phyloP scores from a whole-genome alignment of 2,113 vertebrate genomes.

The Ginglymostoma cirratum region DNA sequence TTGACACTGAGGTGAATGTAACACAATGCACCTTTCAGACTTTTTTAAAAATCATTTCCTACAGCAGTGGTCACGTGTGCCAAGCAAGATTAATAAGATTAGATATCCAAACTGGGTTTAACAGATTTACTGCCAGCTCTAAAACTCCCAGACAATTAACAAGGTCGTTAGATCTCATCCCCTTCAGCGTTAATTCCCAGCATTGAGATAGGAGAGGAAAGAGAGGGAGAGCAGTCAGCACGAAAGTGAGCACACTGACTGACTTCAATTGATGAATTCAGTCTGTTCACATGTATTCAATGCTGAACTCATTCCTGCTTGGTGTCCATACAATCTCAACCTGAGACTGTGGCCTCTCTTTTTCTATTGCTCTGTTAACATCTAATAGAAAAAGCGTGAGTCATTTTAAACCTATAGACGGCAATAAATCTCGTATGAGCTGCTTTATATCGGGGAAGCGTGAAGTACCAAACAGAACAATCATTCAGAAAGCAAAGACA shows the following conservation, averaged over 20 bases:
- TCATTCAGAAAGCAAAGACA: not conserved
- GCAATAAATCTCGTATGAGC: not conserved
- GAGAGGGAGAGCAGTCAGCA: not conserved
- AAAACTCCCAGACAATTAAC: too few species aligned
- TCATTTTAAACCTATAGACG: not conserved
- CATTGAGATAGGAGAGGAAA: too few species aligned
- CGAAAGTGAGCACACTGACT: not conserved
- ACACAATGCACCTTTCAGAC: not conserved
- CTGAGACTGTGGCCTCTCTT: not conserved
- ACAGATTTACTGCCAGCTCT: too few species aligned
- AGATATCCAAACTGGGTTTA: too few species aligned
- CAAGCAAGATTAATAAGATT: not conserved
- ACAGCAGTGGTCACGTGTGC: too few species aligned
- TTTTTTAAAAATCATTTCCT: not conserved
- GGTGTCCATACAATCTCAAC: not conserved
- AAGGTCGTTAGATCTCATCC: too few species aligned
- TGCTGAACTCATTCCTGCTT: not conserved
- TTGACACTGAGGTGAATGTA: not conserved
- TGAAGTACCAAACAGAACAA: not conserved
- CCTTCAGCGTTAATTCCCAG: too few species aligned
- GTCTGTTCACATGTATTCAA: not conserved
- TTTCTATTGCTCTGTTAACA: not conserved
- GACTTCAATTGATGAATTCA: not conserved
- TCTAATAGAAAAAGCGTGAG: not conserved
- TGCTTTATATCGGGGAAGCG: not conserved